Conservation (phyloP, 1,140 invertebrate genomes). For the Orius insidiosus region DNA sequence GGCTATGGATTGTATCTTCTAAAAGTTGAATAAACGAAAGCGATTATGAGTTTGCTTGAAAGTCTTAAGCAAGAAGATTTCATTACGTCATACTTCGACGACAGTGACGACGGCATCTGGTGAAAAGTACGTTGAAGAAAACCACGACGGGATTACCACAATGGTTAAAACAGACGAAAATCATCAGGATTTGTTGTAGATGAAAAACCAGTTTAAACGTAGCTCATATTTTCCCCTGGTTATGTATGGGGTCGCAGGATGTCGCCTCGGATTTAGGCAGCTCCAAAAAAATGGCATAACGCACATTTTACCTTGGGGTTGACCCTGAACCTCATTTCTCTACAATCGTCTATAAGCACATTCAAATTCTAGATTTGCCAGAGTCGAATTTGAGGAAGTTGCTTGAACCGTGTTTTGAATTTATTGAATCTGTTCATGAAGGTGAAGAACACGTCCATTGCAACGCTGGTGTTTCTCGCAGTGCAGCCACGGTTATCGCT, state of each 20-base stretch:
- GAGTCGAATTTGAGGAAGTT: slow-evolving; percentile 37
- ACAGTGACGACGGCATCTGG: slow-evolving; percentile 2
- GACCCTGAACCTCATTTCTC: slow-evolving; percentile 24
- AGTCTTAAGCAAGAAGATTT: too few species aligned
- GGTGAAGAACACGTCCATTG: slow-evolving; percentile 63
- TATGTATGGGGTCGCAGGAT: not conserved
- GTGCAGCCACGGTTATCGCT: slow-evolving; percentile 62
- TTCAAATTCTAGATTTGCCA: slow-evolving; percentile 50
- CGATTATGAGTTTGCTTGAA: not conserved
- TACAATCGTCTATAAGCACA: slow-evolving; percentile 31
- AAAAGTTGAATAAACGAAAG: slow-evolving; percentile 22
- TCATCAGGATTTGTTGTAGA: not conserved
- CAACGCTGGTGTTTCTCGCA: slow-evolving; percentile 77
- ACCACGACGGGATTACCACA: too few species aligned
- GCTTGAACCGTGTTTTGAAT: slow-evolving; percentile 34
- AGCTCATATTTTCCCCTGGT: not conserved
- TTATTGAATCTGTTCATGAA: slow-evolving; percentile 33
- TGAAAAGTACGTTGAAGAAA: slow-evolving; percentile 30
- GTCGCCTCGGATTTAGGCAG: not conserved
- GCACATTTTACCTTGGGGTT: not conserved
- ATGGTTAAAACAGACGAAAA: too few species aligned
- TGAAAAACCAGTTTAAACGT: not conserved
- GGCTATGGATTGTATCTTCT: slow-evolving; percentile 24
- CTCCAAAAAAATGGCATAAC: not conserved
- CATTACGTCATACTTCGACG: slow-evolving; percentile 8